These are phyloP conservation scores for Sterna hirundo DNA, from an alignment of 2,113 vertebrate species.

Conservation along the genomic window DNA sequence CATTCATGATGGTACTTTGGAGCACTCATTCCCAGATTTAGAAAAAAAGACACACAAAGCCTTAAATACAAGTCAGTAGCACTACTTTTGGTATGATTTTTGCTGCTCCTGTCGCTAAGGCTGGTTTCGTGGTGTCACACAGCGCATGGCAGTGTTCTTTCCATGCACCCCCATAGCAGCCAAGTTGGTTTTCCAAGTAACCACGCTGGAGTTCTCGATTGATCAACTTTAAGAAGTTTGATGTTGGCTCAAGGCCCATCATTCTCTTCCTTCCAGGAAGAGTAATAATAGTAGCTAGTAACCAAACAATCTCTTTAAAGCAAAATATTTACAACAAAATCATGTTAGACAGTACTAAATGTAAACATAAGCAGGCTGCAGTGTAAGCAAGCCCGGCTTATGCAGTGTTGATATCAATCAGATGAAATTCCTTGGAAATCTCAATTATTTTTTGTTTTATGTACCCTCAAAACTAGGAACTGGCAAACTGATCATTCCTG, in stretches of 20 bases:
- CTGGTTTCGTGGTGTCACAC: not conserved
- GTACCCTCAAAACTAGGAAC: not conserved
- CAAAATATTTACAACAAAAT: conserved; percentile 52
- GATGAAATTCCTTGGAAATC: not conserved
- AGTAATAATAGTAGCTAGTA: conserved; percentile 41
- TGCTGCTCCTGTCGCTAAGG: not conserved
- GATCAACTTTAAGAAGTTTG: conserved; percentile 9
- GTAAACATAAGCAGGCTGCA: conserved; percentile 18
- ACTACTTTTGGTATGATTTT: not conserved
- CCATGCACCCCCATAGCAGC: rapidly evolving
- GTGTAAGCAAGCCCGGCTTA: not conserved
- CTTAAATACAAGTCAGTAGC: not conserved
- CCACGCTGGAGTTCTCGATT: rapidly evolving
- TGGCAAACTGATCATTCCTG: not conserved
- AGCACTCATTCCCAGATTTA: not conserved
- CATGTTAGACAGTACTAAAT: not conserved
- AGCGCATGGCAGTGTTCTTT: not conserved
- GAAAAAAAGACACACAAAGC: not conserved
- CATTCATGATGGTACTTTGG: not conserved
- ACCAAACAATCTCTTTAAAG: conserved; percentile 41
- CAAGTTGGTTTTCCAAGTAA: not conserved
- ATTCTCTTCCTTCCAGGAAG: conserved; percentile 58
- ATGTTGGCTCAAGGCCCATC: conserved; percentile 8
- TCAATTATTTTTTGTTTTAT: not conserved
- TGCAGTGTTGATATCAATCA: not conserved